Percentiles rank a stretch among this genome's conserved stretches.
phyloP scores from a whole-genome alignment of 2,113 vertebrate species.

The Sitta europaea region DNA sequence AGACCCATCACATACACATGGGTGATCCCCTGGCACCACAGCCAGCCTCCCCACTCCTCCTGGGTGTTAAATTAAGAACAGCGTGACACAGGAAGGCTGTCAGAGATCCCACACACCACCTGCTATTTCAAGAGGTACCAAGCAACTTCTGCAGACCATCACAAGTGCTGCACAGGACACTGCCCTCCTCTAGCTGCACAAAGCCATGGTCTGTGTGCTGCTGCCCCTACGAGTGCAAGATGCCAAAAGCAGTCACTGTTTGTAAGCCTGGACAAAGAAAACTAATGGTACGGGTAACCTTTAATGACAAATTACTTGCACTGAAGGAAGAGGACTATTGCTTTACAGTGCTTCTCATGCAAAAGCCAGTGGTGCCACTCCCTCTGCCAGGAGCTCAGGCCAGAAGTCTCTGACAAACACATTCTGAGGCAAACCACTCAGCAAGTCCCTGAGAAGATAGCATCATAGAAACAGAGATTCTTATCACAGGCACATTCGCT shows the following conservation, averaged over 20 bases:
- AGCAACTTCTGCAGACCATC: background rate
- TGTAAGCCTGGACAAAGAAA: background rate
- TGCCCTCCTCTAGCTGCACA: background rate
- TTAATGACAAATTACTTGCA: background rate
- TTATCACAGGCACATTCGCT: background rate
- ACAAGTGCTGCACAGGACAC: background rate
- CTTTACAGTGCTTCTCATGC: background rate
- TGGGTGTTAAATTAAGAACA: background rate
- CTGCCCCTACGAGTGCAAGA: background rate
- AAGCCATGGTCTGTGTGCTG: background rate
- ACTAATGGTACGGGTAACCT: background rate
- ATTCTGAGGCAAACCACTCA: background rate
- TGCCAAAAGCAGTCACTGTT: background rate
- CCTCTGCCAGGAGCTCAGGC: background rate
- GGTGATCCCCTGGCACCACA: background rate
- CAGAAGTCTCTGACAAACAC: background rate
- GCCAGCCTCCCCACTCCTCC: background rate
- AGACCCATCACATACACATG: accelerated
- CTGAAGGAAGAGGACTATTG: background rate
- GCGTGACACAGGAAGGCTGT: background rate
- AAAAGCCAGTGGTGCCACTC: background rate
- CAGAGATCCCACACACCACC: background rate
- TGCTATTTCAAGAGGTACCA: background rate
- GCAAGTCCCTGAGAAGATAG: background rate
- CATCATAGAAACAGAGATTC: background rate